Evolutionary conservation across 1,140 invertebrate species (phyloP), one percentile per base, ranked within the genome.

Genomic region (Sminthurides bifidus): DNA sequence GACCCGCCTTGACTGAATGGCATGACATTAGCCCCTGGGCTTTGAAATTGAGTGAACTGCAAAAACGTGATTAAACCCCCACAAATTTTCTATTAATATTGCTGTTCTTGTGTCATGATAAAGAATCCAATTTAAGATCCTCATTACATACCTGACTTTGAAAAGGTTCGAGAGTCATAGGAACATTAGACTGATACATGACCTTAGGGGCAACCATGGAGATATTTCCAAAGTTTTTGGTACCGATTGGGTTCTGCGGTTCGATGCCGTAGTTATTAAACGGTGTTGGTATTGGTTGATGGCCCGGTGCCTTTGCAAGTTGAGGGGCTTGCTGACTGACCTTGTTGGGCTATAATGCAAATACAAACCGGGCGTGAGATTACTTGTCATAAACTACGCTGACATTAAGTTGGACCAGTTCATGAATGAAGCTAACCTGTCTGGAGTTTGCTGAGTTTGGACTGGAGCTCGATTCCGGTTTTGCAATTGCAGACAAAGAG

Each of bases 381-480:
- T 35, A 35, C 33, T 35, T 35, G 10, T 35, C 10, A n/a, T 10
- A 35, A n/a, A 35, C 33, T n/a, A 10, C 33, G n/a, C 8, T 10
- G n/a, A 10, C n/a, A n/a, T n/a, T n/a, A n/a, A 35, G n/a, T 10
- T 35, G 10, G 33, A 37, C 12, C 33, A 37, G 10, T 17, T 37
- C 33, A 12, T 17, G 6, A 43, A 43, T 43, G 41, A 43, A 6
- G 38, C 29, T 45, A 15, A 55, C 53, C 30, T 43, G 53, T 52
- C 55, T 43, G 3, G 52, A 51, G 19, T 31, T 27, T 4, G 24
- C 45, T 14, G 52, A 17, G 33, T 46, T 63, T 1, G 61, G 58
- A 52, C 58, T 64, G 26, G 55, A 54, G 26, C 58, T 58, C 8
- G 58, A 55, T 14, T 58, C 56, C 19, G 62, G 62, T 49, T 64